Conservation (phyloP, 2,888 invertebrate genomes). For the Dryocosmus kuriphilus region DNA sequence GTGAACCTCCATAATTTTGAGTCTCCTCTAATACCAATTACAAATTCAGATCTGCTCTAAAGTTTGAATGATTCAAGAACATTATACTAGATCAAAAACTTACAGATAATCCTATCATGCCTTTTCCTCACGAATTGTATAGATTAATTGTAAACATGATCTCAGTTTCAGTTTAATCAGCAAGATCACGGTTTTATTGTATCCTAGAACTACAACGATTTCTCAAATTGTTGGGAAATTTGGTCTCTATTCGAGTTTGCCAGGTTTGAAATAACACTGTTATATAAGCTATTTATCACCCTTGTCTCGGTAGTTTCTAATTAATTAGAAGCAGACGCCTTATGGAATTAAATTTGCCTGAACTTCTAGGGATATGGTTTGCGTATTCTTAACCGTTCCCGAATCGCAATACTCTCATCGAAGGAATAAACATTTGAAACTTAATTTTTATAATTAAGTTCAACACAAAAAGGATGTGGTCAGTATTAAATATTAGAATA, state of each 20-base stretch:
- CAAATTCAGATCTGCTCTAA: too few species aligned
- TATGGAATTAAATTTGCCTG: constrained; percentile 57
- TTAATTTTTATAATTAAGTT: too few species aligned
- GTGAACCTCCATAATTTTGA: background rate
- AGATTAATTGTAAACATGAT: background rate
- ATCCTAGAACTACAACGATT: constrained; percentile 49
- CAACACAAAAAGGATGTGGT: too few species aligned
- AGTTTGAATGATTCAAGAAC: too few species aligned
- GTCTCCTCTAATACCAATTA: too few species aligned
- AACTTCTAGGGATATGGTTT: constrained; percentile 36
- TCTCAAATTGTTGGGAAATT: constrained; percentile 61
- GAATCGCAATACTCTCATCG: background rate
- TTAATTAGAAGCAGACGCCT: constrained; percentile 66
- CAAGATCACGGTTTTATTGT: constrained; percentile 31
- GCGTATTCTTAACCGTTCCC: background rate
- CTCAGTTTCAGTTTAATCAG: background rate
- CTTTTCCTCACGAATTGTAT: background rate
- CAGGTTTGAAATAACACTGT: constrained; percentile 68
- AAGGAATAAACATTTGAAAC: too few species aligned
- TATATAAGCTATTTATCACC: constrained; percentile 70
- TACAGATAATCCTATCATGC: background rate
- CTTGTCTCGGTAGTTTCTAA: constrained; percentile 65
- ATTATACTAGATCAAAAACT: background rate
- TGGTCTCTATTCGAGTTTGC: constrained; percentile 60
- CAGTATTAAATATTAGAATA: too few species aligned